Conservation (phyloP, 2,797 vertebrate genomes). For the Alauda arvensis region DNA sequence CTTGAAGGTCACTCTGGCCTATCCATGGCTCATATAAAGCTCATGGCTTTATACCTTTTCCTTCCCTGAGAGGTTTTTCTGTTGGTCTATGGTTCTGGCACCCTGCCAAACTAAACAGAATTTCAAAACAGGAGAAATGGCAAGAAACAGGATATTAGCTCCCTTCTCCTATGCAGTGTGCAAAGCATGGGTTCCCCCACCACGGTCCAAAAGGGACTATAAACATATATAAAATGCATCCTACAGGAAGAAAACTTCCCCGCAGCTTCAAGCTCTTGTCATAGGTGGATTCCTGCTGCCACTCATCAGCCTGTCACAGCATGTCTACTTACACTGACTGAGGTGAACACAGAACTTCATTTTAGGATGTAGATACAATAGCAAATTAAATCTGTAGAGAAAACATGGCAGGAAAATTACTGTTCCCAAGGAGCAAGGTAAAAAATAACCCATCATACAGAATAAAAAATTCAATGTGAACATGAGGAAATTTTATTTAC, state of each 20-base stretch:
- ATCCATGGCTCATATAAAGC: no score
- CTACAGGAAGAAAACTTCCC: not conserved
- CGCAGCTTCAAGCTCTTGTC: not conserved
- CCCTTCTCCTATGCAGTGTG: accelerated
- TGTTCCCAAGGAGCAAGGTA: not conserved
- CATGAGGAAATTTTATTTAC: not conserved
- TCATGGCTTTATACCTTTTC: not conserved
- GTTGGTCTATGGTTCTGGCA: not conserved
- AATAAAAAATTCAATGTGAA: not conserved
- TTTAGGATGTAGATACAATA: not conserved
- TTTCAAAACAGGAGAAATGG: not conserved
- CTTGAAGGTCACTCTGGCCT: not conserved
- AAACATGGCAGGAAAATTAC: not conserved
- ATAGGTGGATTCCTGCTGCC: not conserved
- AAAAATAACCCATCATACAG: not conserved
- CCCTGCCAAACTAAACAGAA: not conserved
- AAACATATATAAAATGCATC: not conserved
- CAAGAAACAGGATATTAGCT: not conserved
- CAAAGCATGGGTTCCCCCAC: not conserved
- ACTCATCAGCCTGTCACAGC: slow-evolving; percentile 1
- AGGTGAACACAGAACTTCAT: not conserved
- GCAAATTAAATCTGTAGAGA: not conserved
- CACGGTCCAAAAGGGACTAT: not conserved
- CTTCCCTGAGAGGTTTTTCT: not conserved
- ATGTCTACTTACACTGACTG: not conserved